phyloP scores from a whole-genome alignment of 2,888 invertebrate species.

The Blastobasis lacticolella region DNA sequence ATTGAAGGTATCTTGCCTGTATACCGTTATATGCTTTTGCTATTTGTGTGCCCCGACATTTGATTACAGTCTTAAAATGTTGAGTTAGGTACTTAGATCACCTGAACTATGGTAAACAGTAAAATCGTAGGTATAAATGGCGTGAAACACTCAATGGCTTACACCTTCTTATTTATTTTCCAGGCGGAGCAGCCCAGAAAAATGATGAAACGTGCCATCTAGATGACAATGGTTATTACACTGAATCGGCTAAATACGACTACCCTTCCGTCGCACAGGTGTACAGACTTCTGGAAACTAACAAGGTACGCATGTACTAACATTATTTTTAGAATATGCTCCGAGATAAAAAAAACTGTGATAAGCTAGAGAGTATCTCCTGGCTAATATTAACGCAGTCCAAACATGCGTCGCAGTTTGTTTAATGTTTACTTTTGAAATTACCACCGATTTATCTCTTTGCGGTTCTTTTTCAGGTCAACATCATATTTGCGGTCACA shows the following conservation, averaged over 20 bases:
- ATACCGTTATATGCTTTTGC: no score
- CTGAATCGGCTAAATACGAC: conserved; percentile 78
- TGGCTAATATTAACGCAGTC: not conserved
- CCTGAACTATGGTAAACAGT: no score
- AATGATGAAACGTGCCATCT: conserved; percentile 83
- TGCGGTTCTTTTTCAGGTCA: conserved; percentile 68
- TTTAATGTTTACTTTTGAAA: conserved; percentile 15
- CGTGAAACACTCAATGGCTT: not conserved
- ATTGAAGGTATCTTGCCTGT: no score
- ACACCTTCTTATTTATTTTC: conserved; percentile 9
- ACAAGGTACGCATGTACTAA: conserved; percentile 65
- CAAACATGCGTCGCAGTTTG: not conserved
- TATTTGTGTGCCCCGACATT: no score
- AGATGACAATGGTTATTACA: conserved; percentile 78
- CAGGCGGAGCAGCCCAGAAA: conserved; percentile 77
- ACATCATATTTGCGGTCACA: conserved; percentile 91
- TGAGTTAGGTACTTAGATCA: no score
- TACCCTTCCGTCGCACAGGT: conserved; percentile 91
- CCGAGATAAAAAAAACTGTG: not conserved
- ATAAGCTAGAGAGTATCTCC: not conserved
- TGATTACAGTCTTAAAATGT: no score
- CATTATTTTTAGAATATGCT: conserved; percentile 13
- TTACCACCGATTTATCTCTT: not conserved
- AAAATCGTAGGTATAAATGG: no score
- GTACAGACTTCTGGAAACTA: conserved; percentile 77